Conservation (phyloP, 2,888 invertebrate species). For the Sussaba pulchella region DNA sequence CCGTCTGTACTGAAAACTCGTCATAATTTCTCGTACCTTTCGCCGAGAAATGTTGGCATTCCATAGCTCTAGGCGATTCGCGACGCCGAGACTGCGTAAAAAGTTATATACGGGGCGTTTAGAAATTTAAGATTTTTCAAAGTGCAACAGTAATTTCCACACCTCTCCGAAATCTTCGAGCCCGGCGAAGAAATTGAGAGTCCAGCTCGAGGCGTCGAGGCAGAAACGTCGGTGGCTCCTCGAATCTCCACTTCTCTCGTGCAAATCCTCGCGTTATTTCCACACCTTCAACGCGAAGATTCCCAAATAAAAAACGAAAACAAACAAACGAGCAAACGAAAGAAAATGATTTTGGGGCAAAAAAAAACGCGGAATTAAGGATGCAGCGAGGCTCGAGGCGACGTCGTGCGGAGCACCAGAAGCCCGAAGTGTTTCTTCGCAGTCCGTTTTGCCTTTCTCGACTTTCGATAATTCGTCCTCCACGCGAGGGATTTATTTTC, state of each 20-base stretch:
- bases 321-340: not conserved
- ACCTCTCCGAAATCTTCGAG: slow-evolving; percentile 5
- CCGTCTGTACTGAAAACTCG: not conserved
- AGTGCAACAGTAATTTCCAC: slow-evolving; percentile 19
- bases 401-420: not conserved
- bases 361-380: not conserved
- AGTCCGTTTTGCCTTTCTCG: not conserved
- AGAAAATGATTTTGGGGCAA: too few species aligned
- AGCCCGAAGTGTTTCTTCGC: not conserved
- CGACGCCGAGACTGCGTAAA: not conserved
- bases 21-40: slow-evolving; percentile 16
- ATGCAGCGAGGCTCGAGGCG: slow-evolving; percentile 33
- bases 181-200: slow-evolving; percentile 21
- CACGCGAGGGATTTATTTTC: slow-evolving; percentile 29
- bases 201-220: not conserved
- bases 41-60: slow-evolving; percentile 9
- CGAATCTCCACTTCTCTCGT: not conserved
- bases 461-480: slow-evolving; percentile 46
- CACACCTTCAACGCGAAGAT: slow-evolving; percentile 37
- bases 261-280: slow-evolving; percentile 34
- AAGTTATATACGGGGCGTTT: not conserved
- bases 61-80: not conserved
- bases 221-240: not conserved
- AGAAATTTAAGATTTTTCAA: not conserved
- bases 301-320: slow-evolving; percentile 2